Base-by-base conservation (phyloP, 2,113 vertebrate species). In the Reinhardtius hippoglossoides region DNA sequence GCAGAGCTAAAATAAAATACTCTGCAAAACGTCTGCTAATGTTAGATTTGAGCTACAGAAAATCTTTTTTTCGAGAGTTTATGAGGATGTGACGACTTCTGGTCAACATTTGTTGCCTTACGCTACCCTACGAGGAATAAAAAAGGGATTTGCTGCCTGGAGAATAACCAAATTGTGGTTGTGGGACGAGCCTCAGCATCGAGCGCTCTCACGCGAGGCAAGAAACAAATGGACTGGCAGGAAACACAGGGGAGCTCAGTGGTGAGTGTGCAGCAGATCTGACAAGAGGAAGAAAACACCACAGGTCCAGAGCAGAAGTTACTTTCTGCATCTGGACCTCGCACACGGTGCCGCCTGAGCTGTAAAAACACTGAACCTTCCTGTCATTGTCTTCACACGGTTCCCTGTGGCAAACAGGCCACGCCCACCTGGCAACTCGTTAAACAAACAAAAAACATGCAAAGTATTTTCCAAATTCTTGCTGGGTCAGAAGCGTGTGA, bases 111-210 rank as follows among this genome's bases (percentile, higher is more conserved):
- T 7, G 76, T 24, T 77, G 74, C 0, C 27, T 56, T 61, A 24
- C 10, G 14, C 23, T 44, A 12, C 57, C 24, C 4, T 0, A 20
- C 26, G 12, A 23, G 21, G 78, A 55, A 24, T 3, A 8, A 56
- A 55, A 74, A 66, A 24, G 26, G 58, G 56, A 80, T 81, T 75
- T 74, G 57, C 50, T 57, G 48, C 27, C 62, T 88, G 84, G 76
- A 90, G 57, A 1, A 3, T 12, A 13, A 86, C 71, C 76, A 84
- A 81, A 67, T 12, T 82, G 84, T 54, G 83, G 82, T 75, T 82
- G 67, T 46, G 70, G 76, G 81, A 79, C 57, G 23, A 18, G 66
- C 21, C 65, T 57, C 67, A 16, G 8, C 23, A 84, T 23, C 23
- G 35, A 40, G n/a, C 10, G 70, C 76, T 85, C 78, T 85, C 85